phyloP scores from a whole-genome alignment of 2,797 vertebrate species.

The Furcifer pardalis region DNA sequence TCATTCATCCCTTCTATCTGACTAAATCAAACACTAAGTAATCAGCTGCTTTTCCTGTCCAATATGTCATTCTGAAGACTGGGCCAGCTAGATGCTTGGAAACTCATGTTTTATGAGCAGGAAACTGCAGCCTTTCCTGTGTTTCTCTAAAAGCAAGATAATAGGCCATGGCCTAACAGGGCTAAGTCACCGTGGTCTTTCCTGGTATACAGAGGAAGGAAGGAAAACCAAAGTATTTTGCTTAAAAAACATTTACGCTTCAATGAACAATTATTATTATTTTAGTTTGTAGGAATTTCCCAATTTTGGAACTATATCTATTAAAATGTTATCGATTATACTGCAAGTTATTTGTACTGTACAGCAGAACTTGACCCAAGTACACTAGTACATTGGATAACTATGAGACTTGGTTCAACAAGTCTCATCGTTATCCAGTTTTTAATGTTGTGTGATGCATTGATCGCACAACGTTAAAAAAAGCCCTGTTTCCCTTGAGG shows the following conservation, averaged over 20 bases:
- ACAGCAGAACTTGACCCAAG: background rate
- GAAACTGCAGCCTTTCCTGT: constrained; percentile 76
- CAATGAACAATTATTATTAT: background rate
- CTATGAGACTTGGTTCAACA: too few species aligned
- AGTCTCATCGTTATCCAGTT: too few species aligned
- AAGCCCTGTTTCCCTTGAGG: too few species aligned
- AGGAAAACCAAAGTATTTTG: background rate
- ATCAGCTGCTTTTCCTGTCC: constrained; percentile 64
- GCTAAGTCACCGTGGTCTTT: constrained; percentile 1
- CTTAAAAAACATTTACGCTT: constrained; percentile 11
- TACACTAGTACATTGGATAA: too few species aligned
- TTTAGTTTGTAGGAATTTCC: background rate
- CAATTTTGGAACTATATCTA: background rate
- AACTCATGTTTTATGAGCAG: constrained; percentile 62
- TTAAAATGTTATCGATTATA: background rate
- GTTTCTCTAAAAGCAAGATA: constrained; percentile 55
- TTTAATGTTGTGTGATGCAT: too few species aligned
- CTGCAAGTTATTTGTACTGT: background rate
- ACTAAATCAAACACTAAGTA: constrained; percentile 13
- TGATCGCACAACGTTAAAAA: too few species aligned
- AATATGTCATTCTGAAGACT: constrained; percentile 50
- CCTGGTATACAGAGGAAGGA: constrained; percentile 14
- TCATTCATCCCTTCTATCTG: background rate
- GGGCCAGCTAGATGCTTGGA: constrained; percentile 43
- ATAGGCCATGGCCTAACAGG: constrained; percentile 32